Evolutionary conservation across 2,888 invertebrate genomes (phyloP).

Genomic region (Archips xylosteana): DNA sequence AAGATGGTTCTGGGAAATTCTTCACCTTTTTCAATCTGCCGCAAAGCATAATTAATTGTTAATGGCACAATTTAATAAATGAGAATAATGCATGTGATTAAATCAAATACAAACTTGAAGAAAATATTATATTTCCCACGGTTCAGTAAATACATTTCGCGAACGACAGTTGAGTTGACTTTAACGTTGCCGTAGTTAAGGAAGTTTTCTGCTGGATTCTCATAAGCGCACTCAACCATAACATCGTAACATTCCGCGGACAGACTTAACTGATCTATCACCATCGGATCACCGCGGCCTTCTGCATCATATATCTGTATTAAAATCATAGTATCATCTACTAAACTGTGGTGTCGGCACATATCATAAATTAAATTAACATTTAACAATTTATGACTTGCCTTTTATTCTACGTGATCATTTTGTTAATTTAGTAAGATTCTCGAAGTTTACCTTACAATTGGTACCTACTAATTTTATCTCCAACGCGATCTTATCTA

Average conservation of each 20-base stretch:
- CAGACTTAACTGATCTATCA: slow-evolving; percentile 71
- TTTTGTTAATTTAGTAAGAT: no score
- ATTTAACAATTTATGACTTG: no score
- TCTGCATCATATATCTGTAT: slow-evolving; percentile 74
- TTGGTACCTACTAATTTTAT: no score
- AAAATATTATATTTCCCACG: slow-evolving; percentile 85
- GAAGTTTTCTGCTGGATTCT: slow-evolving; percentile 70
- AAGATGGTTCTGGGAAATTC: slow-evolving; percentile 74
- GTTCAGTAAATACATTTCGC: slow-evolving; percentile 83
- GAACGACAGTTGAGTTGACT: slow-evolving; percentile 78
- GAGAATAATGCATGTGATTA: background rate
- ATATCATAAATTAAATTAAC: no score
- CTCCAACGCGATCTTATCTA: no score
- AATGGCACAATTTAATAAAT: slow-evolving; percentile 8
- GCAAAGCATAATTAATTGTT: slow-evolving; percentile 22
- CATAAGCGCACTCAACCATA: slow-evolving; percentile 80
- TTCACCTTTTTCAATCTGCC: slow-evolving; percentile 76
- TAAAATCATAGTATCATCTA: background rate
- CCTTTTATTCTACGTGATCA: no score
- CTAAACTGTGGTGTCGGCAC: background rate
- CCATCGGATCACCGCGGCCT: slow-evolving; percentile 75
- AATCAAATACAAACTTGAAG: slow-evolving; percentile 74
- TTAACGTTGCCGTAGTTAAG: slow-evolving; percentile 86
- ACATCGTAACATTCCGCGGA: slow-evolving; percentile 87
- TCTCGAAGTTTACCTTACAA: no score